Conservation (phyloP, 2,888 invertebrate genomes). For the Mesorhabditis spiculigera region DNA sequence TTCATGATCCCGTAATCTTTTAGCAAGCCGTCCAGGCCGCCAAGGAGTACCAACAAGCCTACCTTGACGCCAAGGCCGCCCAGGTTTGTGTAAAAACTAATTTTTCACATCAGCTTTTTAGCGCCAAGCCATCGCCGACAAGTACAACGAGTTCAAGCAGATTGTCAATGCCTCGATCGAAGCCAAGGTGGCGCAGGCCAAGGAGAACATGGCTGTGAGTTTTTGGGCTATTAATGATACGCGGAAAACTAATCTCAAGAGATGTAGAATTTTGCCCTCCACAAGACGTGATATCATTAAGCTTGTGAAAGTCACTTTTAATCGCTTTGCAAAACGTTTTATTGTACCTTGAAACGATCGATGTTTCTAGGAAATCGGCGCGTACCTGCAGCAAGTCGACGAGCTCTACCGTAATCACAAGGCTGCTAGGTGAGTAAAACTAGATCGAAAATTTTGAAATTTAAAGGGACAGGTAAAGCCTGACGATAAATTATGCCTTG, state of each 20-base stretch:
- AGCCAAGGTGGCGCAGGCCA: neutral
- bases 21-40: constrained; percentile 1
- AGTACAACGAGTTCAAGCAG: constrained; percentile 2
- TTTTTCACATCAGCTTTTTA: neutral
- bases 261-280: no score
- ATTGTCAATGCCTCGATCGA: neutral
- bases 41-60: constrained; percentile 1
- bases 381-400: constrained; percentile 4
- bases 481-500: no score
- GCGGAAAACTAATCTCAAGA: no score
- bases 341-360: neutral
- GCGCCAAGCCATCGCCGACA: neutral
- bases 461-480: no score
- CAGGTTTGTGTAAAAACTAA: neutral
- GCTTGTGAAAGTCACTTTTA: no score
- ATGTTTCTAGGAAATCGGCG: constrained; percentile 1
- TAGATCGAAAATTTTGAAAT: neutral
- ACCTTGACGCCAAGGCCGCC: neutral
- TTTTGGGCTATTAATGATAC: no score
- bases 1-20: neutral
- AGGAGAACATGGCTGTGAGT: neutral
- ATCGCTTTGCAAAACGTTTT: no score
- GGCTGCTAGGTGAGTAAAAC: neutral
- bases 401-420: neutral
- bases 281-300: no score